Conservation (phyloP, 2,797 vertebrate genomes). For the Oreortyx pictus region DNA sequence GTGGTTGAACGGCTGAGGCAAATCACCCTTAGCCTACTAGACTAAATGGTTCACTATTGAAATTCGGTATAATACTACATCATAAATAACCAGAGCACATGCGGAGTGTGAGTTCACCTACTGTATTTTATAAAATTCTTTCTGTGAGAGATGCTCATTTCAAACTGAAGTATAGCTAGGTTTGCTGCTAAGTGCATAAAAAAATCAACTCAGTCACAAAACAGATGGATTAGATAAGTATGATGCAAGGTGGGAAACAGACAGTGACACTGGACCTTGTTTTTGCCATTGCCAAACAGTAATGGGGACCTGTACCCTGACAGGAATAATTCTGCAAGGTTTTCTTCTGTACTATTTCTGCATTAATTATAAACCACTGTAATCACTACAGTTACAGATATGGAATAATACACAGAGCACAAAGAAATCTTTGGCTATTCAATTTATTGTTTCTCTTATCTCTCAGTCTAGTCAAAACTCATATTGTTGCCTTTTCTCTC, state of each 20-base stretch:
- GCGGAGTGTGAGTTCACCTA: neutral
- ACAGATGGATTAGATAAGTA: neutral
- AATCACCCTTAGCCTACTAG: neutral
- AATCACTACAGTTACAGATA: neutral
- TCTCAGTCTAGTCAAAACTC: neutral
- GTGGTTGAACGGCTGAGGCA: neutral
- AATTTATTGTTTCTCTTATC: neutral
- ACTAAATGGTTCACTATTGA: neutral
- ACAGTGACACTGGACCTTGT: neutral
- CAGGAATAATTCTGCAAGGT: neutral
- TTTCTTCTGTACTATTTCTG: neutral
- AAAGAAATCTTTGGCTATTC: neutral
- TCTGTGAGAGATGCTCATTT: neutral
- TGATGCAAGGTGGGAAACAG: neutral
- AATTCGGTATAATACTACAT: neutral
- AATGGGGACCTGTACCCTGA: neutral
- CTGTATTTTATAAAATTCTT: neutral
- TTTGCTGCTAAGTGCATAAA: neutral
- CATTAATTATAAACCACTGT: neutral
- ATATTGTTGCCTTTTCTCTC: neutral
- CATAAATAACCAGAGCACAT: neutral
- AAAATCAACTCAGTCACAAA: neutral
- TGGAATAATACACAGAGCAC: neutral
- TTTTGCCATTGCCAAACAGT: neutral
- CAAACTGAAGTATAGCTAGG: neutral